Percentiles rank a stretch among this genome's conserved stretches.
Conservation (phyloP, 2,888 invertebrate genomes). For the Laothoe populi region DNA sequence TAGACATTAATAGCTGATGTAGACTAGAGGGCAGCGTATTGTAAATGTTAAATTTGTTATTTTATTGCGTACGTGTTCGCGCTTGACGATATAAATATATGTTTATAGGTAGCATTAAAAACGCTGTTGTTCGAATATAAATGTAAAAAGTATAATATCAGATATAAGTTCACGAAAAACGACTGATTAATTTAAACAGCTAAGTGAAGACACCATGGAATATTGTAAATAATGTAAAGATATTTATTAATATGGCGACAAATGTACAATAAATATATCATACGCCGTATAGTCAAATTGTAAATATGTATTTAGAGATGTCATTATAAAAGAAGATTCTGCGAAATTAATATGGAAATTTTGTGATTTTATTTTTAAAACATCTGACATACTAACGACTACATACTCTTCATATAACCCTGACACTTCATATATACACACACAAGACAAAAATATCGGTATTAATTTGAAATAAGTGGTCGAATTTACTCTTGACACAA, state of each 20-base stretch:
- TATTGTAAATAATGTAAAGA: conserved; percentile 64
- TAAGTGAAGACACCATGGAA: conserved; percentile 46
- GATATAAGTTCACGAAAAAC: conserved; percentile 46
- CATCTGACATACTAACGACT: not conserved
- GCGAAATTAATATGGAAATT: conserved; percentile 51
- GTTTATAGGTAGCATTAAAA: conserved; percentile 37
- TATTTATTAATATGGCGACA: conserved; percentile 51
- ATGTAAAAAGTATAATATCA: conserved; percentile 39
- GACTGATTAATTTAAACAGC: conserved; percentile 72
- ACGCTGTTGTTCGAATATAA: conserved; percentile 36
- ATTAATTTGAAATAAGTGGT: too few relatives aligned
- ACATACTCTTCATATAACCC: not conserved
- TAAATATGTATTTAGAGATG: conserved; percentile 70
- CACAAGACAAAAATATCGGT: too few relatives aligned
- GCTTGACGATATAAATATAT: conserved; percentile 55
- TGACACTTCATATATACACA: too few relatives aligned
- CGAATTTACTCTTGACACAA: too few relatives aligned
- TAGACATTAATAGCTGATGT: conserved; percentile 48
- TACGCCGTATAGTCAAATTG: conserved; percentile 53
- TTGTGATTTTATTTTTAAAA: conserved; percentile 34
- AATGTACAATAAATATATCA: conserved; percentile 52
- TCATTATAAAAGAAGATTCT: conserved; percentile 59
- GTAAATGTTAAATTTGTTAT: conserved; percentile 66
- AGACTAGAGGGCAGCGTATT: conserved; percentile 48
- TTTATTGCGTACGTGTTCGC: conserved; percentile 76